Conservation (phyloP, 2,888 invertebrate species). For the Micropterix aruncella region DNA sequence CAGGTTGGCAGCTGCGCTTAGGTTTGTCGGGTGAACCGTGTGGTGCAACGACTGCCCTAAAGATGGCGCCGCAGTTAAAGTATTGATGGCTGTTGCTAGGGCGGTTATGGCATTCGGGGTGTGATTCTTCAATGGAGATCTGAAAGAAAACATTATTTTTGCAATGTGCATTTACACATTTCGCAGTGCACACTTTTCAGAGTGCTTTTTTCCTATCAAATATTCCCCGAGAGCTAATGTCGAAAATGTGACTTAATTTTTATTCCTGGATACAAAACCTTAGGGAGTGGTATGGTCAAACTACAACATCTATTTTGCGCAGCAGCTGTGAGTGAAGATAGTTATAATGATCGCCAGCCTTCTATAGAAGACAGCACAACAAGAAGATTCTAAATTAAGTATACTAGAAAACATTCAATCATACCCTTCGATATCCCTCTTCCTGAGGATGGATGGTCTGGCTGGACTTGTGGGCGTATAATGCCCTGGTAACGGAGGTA, state of each 20-base stretch:
- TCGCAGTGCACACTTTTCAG: too few species aligned
- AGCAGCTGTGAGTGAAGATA: too few species aligned
- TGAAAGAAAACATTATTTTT: too few species aligned
- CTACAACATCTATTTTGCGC: too few species aligned
- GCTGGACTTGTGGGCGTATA: slow-evolving; percentile 43
- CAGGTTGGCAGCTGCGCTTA: background rate
- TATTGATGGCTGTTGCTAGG: background rate
- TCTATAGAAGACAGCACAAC: too few species aligned
- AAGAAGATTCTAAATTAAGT: background rate
- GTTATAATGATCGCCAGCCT: too few species aligned
- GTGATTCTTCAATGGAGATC: background rate
- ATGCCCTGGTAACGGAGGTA: background rate
- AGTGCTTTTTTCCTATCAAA: too few species aligned
- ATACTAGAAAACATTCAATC: slow-evolving; percentile 10
- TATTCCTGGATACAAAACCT: background rate
- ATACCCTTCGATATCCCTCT: slow-evolving; percentile 71
- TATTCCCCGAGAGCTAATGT: too few species aligned
- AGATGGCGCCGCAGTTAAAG: background rate
- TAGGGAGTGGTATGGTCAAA: background rate
- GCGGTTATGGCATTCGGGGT: background rate
- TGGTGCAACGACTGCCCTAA: background rate
- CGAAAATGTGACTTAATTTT: too few species aligned
- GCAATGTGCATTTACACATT: too few species aligned
- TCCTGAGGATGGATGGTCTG: slow-evolving; percentile 73
- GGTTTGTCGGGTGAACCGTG: background rate